Evolutionary conservation across 1,140 invertebrate genomes (phyloP), one percentile per base, ranked within the genome.

Genomic region (Drosophila sturtevanti): DNA sequence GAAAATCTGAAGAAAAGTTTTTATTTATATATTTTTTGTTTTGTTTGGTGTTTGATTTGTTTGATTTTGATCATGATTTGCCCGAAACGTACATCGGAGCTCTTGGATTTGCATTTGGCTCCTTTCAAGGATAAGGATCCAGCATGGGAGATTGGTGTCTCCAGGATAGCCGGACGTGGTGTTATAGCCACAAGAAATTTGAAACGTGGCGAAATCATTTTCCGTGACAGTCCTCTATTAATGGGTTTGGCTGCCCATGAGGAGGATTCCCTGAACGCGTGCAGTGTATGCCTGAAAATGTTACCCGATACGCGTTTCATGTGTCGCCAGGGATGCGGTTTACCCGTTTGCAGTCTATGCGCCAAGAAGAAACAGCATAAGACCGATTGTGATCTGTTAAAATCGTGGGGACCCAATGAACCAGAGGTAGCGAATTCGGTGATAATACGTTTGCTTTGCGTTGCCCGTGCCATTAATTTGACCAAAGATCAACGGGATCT

Each of bases 111-210:
- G 38, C 89, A 91, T 62, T 52, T 91, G 79, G 90, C 84, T 1
- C 90, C 90, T 24, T 90, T 91, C 44, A 91, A 91, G 76, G 90
- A 90, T 48, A 91, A 90, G 71, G 90, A 91, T 65, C 90, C 90
- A 2, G 87, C 87, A 24, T 91, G 90, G 90, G 90, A 91, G 63
- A 63, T 91, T 5, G 87, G 79, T 12, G 77, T 91, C 2, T 91
- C 90, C 2, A 90, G 74, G 64, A 91, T 91, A 5, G 90, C 85
- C 11, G 90, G 90, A 0, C 94, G 95, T 1, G 95, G 95, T 4
- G 72, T 96, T 4, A 93, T 96, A 67, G 95, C 95, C 1, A 94
- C 92, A 0, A 92, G 94, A 22, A 93, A 95, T 68, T 93, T 96
- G 5, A 85, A 92, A 51, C 82, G 93, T 2, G 95, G 95, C 52